Percentiles rank a stretch among this genome's conserved stretches.
Evolutionary conservation across 2,113 vertebrate genomes (phyloP).

Genomic region (Parus major): DNA sequence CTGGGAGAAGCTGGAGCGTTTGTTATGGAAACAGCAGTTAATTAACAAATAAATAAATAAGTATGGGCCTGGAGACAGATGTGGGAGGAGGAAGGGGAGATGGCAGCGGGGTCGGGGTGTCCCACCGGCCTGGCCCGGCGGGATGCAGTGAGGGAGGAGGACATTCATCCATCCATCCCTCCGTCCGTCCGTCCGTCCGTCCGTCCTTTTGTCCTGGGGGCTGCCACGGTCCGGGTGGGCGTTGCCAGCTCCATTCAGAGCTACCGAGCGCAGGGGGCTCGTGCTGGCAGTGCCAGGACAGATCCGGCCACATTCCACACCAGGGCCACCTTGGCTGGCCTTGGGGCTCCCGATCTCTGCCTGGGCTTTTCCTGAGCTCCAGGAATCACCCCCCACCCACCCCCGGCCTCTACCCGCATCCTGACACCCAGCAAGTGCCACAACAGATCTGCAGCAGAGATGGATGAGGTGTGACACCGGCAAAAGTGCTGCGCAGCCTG

Average conservation of each 20-base stretch:
- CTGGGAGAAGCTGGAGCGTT: slow-evolving; percentile 67
- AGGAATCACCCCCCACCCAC: background rate
- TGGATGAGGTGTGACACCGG: background rate
- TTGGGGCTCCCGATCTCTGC: fast-evolving
- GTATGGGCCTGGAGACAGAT: slow-evolving; percentile 50
- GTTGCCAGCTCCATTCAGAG: fast-evolving
- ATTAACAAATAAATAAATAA: slow-evolving; percentile 73
- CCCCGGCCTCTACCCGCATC: fast-evolving
- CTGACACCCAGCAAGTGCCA: fast-evolving
- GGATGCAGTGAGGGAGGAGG: background rate
- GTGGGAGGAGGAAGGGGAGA: slow-evolving; percentile 20
- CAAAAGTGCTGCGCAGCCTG: background rate
- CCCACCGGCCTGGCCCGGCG: background rate
- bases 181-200: fast-evolving
- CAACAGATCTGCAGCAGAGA: background rate
- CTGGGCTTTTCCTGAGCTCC: background rate
- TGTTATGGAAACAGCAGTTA: slow-evolving; percentile 77
- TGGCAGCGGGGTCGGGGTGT: background rate
- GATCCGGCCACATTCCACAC: fast-evolving
- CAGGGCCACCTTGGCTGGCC: background rate
- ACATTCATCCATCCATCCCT: fast-evolving
- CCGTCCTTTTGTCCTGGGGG: background rate
- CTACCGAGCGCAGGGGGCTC: fast-evolving
- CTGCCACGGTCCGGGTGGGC: fast-evolving
- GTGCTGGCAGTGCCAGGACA: background rate